A percentile compares a stretch with the other conserved stretches of the same genome.
Evolutionary conservation across 2,797 vertebrate species (phyloP).

Genomic region (Microcaecilia unicolor): DNA sequence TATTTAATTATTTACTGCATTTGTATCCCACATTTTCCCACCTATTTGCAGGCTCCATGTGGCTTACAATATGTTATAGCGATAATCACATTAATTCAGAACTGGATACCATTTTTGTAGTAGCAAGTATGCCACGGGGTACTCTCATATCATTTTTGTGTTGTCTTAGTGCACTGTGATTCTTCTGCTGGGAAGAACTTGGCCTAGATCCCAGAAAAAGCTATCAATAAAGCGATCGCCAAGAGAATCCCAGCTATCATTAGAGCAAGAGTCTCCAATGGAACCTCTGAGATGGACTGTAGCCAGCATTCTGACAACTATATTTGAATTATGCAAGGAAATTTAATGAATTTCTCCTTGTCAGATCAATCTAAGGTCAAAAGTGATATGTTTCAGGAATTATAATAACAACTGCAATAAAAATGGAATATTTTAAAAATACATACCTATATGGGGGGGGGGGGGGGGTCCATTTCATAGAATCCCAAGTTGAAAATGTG

Average conservation of each 20-base stretch:
- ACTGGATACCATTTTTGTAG: slow-evolving; percentile 1
- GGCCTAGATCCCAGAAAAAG: slow-evolving; percentile 20
- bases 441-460: too few relatives aligned
- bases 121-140: neutral
- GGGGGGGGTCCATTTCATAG: too few relatives aligned
- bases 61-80: too few relatives aligned
- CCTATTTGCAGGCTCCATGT: too few relatives aligned
- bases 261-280: neutral
- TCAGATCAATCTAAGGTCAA: slow-evolving; percentile 14
- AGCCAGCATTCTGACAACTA: slow-evolving; percentile 8
- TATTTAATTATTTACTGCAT: too few relatives aligned
- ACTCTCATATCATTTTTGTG: neutral
- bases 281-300: neutral
- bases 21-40: too few relatives aligned
- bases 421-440: slow-evolving; percentile 5
- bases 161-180: slow-evolving; percentile 7
- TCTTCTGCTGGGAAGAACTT: slow-evolving; percentile 22
- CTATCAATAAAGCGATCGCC: slow-evolving; percentile 23
- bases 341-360: slow-evolving; percentile 12
- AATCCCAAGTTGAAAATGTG: too few relatives aligned
- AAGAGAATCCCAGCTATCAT: neutral
- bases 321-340: slow-evolving; percentile 11
- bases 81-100: too few relatives aligned
- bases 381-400: slow-evolving; percentile 13
- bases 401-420: neutral